Evolutionary conservation across 1,140 invertebrate genomes (phyloP), one percentile per base, ranked within the genome.

Genomic region (Triops cancriformis): DNA sequence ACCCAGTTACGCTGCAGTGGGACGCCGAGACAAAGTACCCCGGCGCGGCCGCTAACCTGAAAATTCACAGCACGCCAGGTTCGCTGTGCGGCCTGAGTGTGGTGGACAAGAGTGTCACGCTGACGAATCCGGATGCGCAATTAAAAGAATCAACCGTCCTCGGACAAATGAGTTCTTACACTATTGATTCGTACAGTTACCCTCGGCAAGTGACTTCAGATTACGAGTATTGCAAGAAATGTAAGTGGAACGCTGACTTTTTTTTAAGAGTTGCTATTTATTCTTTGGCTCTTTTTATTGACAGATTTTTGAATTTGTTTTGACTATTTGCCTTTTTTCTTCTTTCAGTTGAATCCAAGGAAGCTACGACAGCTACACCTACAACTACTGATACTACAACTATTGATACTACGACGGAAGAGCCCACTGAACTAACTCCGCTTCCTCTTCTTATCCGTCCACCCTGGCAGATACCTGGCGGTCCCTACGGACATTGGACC

Each of bases 21-120:
- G 83, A 85, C 23, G 82, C 84, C 9, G 82, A 85, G 0, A 83
- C 80, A 1, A 85, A 85, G 26, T 82, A 83, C 72, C 89, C 90
- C 0, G 89, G 89, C 3, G 84, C 82, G 2, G 79, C 83, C 2
- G 86, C 87, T 4, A 83, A 83, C 7, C 81, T 90, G 7, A 82
- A 85, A 26, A 80, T 91, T 0, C 84, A 86, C 78, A 86, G 89
- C 2, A 83, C 84, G 0, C 85, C 88, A 0, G 84, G 84, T 43
- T 89, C 89, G 0, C 80, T 89, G 0, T 91, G 90, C 81, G 87
- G 87, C 27, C 80, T 90, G 12, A 88, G 88, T 0, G 86, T 86
- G 0, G 85, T 90, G 0, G 90, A 91, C 82, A 88, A 87, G 79
- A 88, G 89, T 72, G 87, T 87, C 0, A 85, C 84, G 72, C 86